Evolutionary conservation across 2,888 invertebrate genomes (phyloP).

Genomic region (Leucophenga montana): DNA sequence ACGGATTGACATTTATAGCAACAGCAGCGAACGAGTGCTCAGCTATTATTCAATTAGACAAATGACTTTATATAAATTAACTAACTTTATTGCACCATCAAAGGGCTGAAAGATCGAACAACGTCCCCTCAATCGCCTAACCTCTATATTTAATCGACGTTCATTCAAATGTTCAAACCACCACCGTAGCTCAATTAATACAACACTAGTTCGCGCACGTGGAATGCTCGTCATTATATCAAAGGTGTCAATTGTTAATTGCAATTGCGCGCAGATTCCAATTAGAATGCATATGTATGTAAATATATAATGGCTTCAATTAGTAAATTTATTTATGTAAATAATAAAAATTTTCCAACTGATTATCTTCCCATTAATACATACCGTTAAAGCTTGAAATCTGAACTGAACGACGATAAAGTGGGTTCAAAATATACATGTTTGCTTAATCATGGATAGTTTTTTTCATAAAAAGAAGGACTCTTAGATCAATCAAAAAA

Average conservation of each 20-base stretch:
- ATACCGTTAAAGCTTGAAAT: no score
- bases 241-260: conserved; percentile 19
- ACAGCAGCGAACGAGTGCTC: neutral
- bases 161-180: no score
- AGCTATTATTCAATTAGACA: conserved; percentile 67
- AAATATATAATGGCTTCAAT: conserved; percentile 4
- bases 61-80: conserved; percentile 63
- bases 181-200: neutral
- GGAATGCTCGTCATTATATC: neutral
- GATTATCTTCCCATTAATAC: no score
- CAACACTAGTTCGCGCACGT: neutral
- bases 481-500: no score
- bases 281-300: conserved; percentile 10
- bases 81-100: conserved; percentile 44
- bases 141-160: neutral
- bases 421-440: no score
- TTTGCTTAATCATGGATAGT: no score
- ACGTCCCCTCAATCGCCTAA: neutral
- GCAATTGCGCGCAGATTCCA: conserved; percentile 2
- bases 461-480: no score
- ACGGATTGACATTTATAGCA: conserved; percentile 37
- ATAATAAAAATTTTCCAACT: neutral
- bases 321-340: conserved; percentile 2
- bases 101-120: neutral
- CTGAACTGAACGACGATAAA: no score